Conservation (phyloP, 2,888 invertebrate genomes). For the Neuroscelio doddi region DNA sequence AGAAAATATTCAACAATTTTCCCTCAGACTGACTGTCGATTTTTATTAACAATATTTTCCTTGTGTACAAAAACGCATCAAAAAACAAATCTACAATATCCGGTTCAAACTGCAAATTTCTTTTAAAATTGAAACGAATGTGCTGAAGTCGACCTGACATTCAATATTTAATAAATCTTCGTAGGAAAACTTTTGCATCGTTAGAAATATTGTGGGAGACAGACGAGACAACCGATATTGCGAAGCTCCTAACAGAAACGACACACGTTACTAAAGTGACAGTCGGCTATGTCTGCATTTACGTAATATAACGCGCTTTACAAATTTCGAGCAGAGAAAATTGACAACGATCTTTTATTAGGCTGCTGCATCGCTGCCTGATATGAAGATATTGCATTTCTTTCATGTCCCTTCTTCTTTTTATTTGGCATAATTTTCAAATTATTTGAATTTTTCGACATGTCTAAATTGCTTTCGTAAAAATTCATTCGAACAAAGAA, state of each 20-base stretch:
- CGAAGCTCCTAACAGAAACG: slow-evolving; percentile 11
- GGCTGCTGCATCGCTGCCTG: slow-evolving; percentile 12
- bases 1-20: slow-evolving; percentile 24
- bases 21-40: too few species aligned
- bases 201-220: slow-evolving; percentile 17
- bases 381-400: slow-evolving; percentile 25
- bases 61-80: too few species aligned
- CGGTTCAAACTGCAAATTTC: too few species aligned
- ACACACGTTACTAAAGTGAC: slow-evolving; percentile 23
- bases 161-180: slow-evolving; percentile 26
- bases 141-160: slow-evolving; percentile 14
- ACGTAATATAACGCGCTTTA: slow-evolving; percentile 14
- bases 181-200: slow-evolving; percentile 19
- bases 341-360: slow-evolving; percentile 35
- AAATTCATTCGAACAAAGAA: too few species aligned
- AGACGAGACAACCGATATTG: slow-evolving; percentile 32
- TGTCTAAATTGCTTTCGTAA: too few species aligned
- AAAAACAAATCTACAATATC: too few species aligned
- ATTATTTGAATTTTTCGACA: too few species aligned
- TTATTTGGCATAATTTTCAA: too few species aligned
- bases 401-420: too few species aligned
- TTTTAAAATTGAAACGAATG: too few species aligned
- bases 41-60: too few species aligned
- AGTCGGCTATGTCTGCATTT: slow-evolving; percentile 16
- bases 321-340: slow-evolving; percentile 25